Percentiles rank a stretch among this genome's conserved stretches.
Conservation (phyloP, 2,113 vertebrate genomes). For the Amphiprion ocellaris region DNA sequence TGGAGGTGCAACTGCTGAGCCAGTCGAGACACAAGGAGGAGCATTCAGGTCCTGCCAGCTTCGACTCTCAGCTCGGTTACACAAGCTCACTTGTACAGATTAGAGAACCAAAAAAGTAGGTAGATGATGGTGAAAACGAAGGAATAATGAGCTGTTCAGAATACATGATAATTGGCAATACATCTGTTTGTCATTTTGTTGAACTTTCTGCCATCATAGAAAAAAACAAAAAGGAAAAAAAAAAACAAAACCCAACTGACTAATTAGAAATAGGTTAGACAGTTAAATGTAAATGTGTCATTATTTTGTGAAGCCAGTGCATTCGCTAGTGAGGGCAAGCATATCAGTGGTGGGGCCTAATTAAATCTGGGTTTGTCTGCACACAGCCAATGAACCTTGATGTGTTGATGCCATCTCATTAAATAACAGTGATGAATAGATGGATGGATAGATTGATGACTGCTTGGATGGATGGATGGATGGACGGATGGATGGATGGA, state of each 20-base stretch:
- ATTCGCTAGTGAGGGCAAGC: conserved; percentile 61
- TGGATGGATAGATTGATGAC: conserved; percentile 12
- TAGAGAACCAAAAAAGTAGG: conserved; percentile 58
- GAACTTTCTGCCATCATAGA: conserved; percentile 79
- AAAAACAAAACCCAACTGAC: conserved; percentile 82
- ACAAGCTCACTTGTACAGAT: conserved; percentile 73
- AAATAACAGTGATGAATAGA: conserved; percentile 72
- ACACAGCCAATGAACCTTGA: conserved; percentile 84
- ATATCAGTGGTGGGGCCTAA: conserved; percentile 71
- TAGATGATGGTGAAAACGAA: conserved; percentile 58
- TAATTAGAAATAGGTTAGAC: conserved; percentile 85
- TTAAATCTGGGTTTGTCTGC: conserved; percentile 83
- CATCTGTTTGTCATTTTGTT: conserved; percentile 86
- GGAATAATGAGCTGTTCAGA: conserved; percentile 78
- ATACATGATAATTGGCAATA: conserved; percentile 79
- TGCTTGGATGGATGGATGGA: conserved; percentile 13
- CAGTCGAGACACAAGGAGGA: conserved; percentile 76
- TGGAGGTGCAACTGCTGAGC: conserved; percentile 69
- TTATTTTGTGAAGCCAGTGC: conserved; percentile 76
- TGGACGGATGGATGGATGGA: too few relatives aligned
- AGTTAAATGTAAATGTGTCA: conserved; percentile 86
- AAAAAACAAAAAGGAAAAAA: conserved; percentile 55
- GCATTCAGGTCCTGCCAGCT: conserved; percentile 82
- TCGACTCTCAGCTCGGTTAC: conserved; percentile 57
- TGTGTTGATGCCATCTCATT: conserved; percentile 82